Conservation (phyloP, 2,888 invertebrate genomes). For the Acleris emargana region DNA sequence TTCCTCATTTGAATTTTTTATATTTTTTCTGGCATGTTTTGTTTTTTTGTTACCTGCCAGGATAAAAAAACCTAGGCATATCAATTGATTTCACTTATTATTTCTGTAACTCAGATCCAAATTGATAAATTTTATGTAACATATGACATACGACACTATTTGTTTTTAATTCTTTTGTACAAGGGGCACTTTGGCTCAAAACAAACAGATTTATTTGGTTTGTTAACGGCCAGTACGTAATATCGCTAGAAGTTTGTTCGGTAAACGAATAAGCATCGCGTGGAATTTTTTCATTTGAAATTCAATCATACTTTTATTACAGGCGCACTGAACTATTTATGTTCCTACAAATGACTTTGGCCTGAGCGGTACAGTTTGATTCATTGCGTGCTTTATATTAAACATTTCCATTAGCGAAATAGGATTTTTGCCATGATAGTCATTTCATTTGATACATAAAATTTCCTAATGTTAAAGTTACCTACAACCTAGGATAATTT, state of each 20-base stretch:
- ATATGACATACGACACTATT: too few relatives aligned
- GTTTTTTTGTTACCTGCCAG: neutral
- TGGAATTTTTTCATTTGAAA: constrained; percentile 27
- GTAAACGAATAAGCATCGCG: constrained; percentile 27
- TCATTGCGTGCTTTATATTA: constrained; percentile 22
- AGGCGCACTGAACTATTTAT: constrained; percentile 22
- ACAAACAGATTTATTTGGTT: neutral
- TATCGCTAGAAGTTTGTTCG: constrained; percentile 24
- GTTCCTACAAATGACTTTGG: constrained; percentile 29
- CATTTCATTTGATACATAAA: neutral
- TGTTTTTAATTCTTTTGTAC: too few relatives aligned
- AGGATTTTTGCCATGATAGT: constrained; percentile 9
- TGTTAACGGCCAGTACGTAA: constrained; percentile 6
- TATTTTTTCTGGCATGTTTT: neutral
- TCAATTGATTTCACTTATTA: too few relatives aligned
- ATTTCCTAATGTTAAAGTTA: neutral
- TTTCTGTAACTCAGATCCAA: too few relatives aligned
- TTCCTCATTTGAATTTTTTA: constrained; percentile 12
- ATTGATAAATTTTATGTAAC: too few relatives aligned
- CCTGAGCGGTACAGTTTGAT: constrained; percentile 6
- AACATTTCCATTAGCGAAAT: constrained; percentile 27
- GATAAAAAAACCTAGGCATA: neutral
- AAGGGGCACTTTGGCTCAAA: too few relatives aligned
- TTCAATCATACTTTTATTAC: constrained; percentile 27
- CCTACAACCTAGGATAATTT: neutral